A percentile compares a stretch with the other conserved stretches of the same genome.
These are phyloP conservation scores for Chrysomallon squamiferum DNA, from an alignment of 1,140 invertebrate genomes.

Conservation along the genomic window DNA sequence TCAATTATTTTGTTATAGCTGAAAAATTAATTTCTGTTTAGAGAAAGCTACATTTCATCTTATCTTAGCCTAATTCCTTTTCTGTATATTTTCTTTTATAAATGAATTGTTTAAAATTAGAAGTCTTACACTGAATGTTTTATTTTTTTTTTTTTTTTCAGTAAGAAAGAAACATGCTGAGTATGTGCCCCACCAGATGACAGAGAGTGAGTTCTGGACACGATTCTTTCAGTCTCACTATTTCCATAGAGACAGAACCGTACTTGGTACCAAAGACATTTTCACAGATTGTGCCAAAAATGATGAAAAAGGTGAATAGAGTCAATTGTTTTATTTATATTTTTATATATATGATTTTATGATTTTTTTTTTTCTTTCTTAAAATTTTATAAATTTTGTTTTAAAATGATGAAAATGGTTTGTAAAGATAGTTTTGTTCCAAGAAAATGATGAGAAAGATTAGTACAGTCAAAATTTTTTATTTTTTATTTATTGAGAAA, in stretches of 20 bases:
- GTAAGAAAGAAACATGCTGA: conserved; percentile 97
- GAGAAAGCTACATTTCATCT: no score
- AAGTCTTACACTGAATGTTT: no score
- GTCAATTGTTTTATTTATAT: background rate
- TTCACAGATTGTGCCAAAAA: conserved; percentile 97
- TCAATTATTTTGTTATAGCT: no score
- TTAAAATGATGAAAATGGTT: background rate
- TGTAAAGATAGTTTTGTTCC: no score
- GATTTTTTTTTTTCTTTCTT: conserved; percentile 2
- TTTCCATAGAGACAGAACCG: conserved; percentile 95
- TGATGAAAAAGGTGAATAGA: conserved; percentile 79
- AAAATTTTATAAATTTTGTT: background rate
- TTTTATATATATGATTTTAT: background rate
- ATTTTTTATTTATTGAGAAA: no score
- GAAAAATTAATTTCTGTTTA: no score
- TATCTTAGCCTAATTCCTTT: no score
- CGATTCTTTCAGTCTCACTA: conserved; percentile 99
- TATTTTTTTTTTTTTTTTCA: conserved; percentile 30
- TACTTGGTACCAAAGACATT: conserved; percentile 82
- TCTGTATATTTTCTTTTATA: no score
- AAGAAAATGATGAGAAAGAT: no score
- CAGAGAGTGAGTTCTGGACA: conserved; percentile 98
- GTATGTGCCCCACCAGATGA: conserved; percentile 93
- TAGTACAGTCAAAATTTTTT: no score
- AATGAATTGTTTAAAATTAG: no score